These are phyloP conservation scores for Illadopsis cleaveri DNA, from an alignment of 2,113 vertebrate genomes.

Conservation along the genomic window DNA sequence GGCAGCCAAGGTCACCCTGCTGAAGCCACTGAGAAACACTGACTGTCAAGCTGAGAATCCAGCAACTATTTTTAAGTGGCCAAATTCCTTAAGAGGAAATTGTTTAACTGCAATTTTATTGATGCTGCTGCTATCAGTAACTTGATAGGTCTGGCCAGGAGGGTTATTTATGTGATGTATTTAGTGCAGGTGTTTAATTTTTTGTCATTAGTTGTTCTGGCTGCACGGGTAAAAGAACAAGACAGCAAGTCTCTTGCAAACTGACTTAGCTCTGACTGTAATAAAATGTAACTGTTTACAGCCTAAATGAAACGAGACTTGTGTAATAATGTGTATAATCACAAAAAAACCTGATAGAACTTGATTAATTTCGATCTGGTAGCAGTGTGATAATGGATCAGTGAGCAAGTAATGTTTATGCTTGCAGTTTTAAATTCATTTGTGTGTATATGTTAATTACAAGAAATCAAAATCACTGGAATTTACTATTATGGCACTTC, in stretches of 20 bases:
- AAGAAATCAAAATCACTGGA: constrained; percentile 38
- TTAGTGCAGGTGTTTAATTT: constrained; percentile 5
- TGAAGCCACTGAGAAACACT: neutral
- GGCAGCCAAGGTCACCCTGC: neutral
- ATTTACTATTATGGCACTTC: neutral
- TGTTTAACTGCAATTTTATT: neutral
- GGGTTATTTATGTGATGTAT: neutral
- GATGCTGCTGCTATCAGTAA: neutral
- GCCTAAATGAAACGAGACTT: constrained; percentile 57
- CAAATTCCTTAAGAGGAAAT: neutral
- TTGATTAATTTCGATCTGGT: constrained; percentile 57
- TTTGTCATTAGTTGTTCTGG: constrained; percentile 15
- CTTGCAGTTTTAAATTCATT: constrained; percentile 43
- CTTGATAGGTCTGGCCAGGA: neutral
- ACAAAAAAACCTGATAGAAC: constrained; percentile 61
- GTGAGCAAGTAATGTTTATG: constrained; percentile 27
- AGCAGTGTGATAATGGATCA: neutral
- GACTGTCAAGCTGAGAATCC: neutral
- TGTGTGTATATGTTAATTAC: constrained; percentile 55
- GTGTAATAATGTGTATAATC: constrained; percentile 58
- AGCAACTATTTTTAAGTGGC: neutral
- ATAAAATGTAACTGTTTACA: constrained; percentile 37
- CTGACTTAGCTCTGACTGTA: constrained; percentile 7
- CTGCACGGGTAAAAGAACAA: neutral
- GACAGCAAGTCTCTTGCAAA: neutral